Conservation (phyloP, 2,113 vertebrate genomes). For the Chunga burmeisteri region DNA sequence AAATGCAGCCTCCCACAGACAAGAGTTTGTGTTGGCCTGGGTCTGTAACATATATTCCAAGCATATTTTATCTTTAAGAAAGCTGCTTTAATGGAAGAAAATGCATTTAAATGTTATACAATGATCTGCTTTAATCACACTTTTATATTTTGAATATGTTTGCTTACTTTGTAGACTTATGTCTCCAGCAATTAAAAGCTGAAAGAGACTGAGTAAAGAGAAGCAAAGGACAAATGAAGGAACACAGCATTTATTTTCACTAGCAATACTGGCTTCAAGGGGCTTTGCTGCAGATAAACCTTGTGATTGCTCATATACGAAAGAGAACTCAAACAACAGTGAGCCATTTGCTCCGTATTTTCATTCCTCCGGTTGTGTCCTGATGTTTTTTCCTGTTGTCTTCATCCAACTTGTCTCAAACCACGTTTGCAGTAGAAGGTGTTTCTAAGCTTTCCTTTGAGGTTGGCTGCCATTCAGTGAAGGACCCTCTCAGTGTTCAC, state of each 20-base stretch:
- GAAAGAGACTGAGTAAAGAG: not conserved
- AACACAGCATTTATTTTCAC: not conserved
- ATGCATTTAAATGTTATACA: not conserved
- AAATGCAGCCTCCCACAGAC: not conserved
- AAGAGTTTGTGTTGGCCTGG: not conserved
- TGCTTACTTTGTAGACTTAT: not conserved
- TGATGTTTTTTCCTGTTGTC: not conserved
- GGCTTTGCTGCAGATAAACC: not conserved
- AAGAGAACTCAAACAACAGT: not conserved
- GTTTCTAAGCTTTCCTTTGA: not conserved
- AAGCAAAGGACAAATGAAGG: not conserved
- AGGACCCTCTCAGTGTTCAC: rapidly evolving
- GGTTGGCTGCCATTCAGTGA: not conserved
- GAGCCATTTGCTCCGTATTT: not conserved
- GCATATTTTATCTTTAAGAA: not conserved
- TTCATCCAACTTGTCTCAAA: not conserved
- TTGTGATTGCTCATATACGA: rapidly evolving
- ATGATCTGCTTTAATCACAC: not conserved
- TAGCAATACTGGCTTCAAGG: not conserved
- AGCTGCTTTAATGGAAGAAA: not conserved
- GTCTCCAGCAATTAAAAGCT: not conserved
- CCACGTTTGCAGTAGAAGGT: not conserved
- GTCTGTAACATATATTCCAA: not conserved
- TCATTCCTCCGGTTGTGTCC: not conserved
- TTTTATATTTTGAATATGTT: not conserved